Evolutionary conservation across 2,797 vertebrate species (phyloP).

Genomic region (Anguilla anguilla): DNA sequence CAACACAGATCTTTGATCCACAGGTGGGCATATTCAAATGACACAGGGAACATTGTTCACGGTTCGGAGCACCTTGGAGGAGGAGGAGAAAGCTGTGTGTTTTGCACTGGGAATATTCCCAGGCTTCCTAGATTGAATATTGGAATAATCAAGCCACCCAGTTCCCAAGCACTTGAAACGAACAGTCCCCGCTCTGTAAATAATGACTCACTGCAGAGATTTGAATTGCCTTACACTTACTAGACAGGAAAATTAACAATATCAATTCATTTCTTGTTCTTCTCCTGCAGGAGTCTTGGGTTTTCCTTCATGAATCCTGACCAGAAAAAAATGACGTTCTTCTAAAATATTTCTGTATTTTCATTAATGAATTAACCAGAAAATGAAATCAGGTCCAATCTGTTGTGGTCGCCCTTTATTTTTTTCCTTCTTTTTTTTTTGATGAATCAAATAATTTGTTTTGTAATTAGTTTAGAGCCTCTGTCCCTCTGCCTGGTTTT

Average conservation of each 20-base stretch:
- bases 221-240: background rate
- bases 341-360: background rate
- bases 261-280: background rate
- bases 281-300: background rate
- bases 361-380: background rate
- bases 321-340: background rate
- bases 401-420: background rate
- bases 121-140: background rate
- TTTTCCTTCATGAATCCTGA: background rate
- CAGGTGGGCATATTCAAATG: background rate
- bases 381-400: background rate
- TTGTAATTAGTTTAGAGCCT: background rate
- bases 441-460: background rate
- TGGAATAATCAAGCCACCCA: background rate
- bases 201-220: background rate
- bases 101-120: background rate
- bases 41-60: background rate
- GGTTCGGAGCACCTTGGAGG: background rate
- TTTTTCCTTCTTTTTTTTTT: background rate
- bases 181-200: background rate
- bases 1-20: background rate
- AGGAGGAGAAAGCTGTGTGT: background rate
- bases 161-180: background rate
- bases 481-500: background rate
- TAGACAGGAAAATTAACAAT: background rate